Evolutionary conservation across 2,888 invertebrate species (phyloP), one percentile per base, ranked within the genome.

Genomic region (Apeira syringaria): DNA sequence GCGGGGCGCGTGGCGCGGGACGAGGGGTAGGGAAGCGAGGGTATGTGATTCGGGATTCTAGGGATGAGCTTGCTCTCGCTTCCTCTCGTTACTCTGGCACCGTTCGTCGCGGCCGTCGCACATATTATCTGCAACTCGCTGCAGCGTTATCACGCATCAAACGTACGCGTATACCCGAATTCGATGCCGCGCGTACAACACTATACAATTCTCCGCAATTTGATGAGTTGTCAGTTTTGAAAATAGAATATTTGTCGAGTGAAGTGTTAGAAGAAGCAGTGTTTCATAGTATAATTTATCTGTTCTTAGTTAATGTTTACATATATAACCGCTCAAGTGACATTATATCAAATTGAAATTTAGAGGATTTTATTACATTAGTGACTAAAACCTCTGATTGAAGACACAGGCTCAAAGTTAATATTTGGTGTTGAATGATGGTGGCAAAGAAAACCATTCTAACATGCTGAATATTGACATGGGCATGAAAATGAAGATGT

Each of bases 31-130:
- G 80, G 79, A 74, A 84, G 82, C 75, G 82, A 85, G 78, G 88
- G 84, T 81, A 83, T 82, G 72, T 78, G 89, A 80, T 86, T 86
- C 79, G 88, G 90, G 82, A 88, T 85, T 76, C 84, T 87, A 85
- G 91, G 91, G 84, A 91, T 92, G 91, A 86, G 87, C 80, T 76
- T 77, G 75, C 69, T 85, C 88, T 86, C 86, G 80, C 85, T 87
- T 87, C 80, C 82, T 83, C 87, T 80, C 86, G 82, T 83, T 89
- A 89, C 79, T 88, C 79, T 76, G 78, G 82, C 76, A 76, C 76
- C 74, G 88, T 71, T 68, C 86, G 89, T 69, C 78, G 84, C 80
- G 78, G 80, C 65, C 73, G 78, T 56, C 83, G 74, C 83, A 86
- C 87, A 78, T 74, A 68, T n/a, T n/a, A n/a, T 64, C 69, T 54